These are phyloP conservation scores for Elaeidobius kamerunicus DNA, from an alignment of 2,888 invertebrate species.

Conservation along the genomic window DNA sequence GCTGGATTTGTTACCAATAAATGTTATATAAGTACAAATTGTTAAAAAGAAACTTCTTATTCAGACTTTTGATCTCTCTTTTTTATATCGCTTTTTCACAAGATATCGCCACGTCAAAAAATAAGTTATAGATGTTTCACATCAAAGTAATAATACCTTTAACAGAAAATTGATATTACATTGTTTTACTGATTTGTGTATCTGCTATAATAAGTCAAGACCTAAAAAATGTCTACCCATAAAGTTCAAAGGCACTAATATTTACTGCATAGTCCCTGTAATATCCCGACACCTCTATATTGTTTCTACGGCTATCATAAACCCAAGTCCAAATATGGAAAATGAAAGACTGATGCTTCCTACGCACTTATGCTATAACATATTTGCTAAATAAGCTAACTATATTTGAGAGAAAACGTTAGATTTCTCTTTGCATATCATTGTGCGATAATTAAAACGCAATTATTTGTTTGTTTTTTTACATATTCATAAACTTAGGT, in stretches of 20 bases:
- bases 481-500: neutral
- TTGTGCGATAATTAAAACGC: constrained; percentile 17
- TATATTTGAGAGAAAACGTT: constrained; percentile 29
- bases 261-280: neutral
- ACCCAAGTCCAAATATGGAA: constrained; percentile 15
- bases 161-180: too few relatives aligned
- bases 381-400: constrained; percentile 19
- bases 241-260: neutral
- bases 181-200: too few relatives aligned
- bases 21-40: neutral
- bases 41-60: neutral
- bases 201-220: too few relatives aligned
- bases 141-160: too few relatives aligned
- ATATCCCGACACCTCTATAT: constrained; percentile 8
- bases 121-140: too few relatives aligned
- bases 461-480: constrained; percentile 11
- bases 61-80: too few relatives aligned
- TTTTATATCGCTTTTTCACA: too few relatives aligned
- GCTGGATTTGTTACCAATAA: neutral
- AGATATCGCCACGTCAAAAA: too few relatives aligned
- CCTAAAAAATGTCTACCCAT: too few relatives aligned
- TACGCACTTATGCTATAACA: constrained; percentile 21
- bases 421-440: constrained; percentile 31
- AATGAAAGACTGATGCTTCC: constrained; percentile 21
- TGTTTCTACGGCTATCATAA: constrained; percentile 12